phyloP scores from a whole-genome alignment of 1,140 invertebrate genomes.

The Drosophila seguyi region DNA sequence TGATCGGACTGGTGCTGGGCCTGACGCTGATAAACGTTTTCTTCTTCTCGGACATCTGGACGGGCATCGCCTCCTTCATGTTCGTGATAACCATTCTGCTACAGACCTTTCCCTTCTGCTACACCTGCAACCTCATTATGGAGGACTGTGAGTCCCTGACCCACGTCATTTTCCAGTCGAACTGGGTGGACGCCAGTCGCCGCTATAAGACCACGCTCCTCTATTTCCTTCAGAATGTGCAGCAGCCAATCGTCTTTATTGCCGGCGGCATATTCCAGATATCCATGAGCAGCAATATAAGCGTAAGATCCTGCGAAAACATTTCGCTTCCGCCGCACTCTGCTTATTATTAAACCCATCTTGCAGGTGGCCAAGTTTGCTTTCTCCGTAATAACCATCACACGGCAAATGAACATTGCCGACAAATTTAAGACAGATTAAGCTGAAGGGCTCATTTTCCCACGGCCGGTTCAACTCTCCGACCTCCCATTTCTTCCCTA shows the following conservation, averaged over 20 bases:
- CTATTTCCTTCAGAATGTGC: slow-evolving; percentile 71
- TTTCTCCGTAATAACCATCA: slow-evolving; percentile 72
- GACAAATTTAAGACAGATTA: slow-evolving; percentile 71
- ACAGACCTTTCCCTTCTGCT: slow-evolving; percentile 71
- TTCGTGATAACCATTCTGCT: slow-evolving; percentile 63
- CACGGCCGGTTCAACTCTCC: background rate
- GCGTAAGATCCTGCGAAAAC: slow-evolving; percentile 45
- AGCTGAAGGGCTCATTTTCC: background rate
- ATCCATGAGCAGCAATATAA: slow-evolving; percentile 75
- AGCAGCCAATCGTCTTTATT: slow-evolving; percentile 66
- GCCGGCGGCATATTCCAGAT: slow-evolving; percentile 72
- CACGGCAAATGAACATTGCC: slow-evolving; percentile 70
- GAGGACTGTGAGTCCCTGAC: slow-evolving; percentile 61
- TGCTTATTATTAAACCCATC: background rate
- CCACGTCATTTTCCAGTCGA: slow-evolving; percentile 67
- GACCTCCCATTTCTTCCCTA: background rate
- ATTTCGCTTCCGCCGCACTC: background rate
- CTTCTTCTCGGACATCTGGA: slow-evolving; percentile 67
- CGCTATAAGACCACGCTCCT: slow-evolving; percentile 64
- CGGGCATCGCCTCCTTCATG: slow-evolving; percentile 62
- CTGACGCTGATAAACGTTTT: slow-evolving; percentile 69
- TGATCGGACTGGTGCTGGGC: slow-evolving; percentile 61
- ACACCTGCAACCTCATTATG: slow-evolving; percentile 70
- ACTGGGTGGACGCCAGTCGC: slow-evolving; percentile 56
- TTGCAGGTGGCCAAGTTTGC: slow-evolving; percentile 69